Evolutionary conservation across 2,888 invertebrate genomes (phyloP), one percentile per base, ranked within the genome.

Genomic region (Phalera bucephala): DNA sequence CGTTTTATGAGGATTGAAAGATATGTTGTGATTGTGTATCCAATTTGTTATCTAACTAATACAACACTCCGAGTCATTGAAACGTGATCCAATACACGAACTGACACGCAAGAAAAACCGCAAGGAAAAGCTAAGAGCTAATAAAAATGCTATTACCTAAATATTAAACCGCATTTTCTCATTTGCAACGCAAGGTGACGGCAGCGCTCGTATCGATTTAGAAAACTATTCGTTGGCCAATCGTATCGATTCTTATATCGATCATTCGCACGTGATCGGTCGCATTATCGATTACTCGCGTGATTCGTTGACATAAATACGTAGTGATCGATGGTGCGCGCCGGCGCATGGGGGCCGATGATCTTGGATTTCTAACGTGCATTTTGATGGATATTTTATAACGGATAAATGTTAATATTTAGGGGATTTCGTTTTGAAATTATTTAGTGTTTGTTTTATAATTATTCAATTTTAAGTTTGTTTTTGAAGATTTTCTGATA

Each of bases 241-340:
- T 41, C 31, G 17, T 19, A 31, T 29, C 17, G 29, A 30, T 38
- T 51, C 40, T 33, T 31, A 36, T 44, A 34, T 40, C 42, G 31
- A 40, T 38, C 19, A 30, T 26, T 36, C 17, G 17, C 34, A 31
- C 52, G 45, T 47, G 49, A 56, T 54, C 48, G 37, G 45, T 30
- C 40, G 40, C 40, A 43, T 45, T 47, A 52, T 56, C 47, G 49
- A 45, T 52, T 49, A 45, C 45, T 39, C 45, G 46, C 53, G 40
- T 36, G 50, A 45, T 53, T 54, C 56, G 43, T 53, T 58, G 59
- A 54, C 56, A 59, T 50, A 57, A 52, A 59, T 65, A 56, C 42
- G 44, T 36, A 26, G 10, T 5, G 44, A 23, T 22, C 29, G 20
- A 15, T 19, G 26, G 20, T 38, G 26, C 17, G 26, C 40, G 45